Evolutionary conservation across 2,888 invertebrate genomes (phyloP).

Genomic region (Cristatella mucedo): DNA sequence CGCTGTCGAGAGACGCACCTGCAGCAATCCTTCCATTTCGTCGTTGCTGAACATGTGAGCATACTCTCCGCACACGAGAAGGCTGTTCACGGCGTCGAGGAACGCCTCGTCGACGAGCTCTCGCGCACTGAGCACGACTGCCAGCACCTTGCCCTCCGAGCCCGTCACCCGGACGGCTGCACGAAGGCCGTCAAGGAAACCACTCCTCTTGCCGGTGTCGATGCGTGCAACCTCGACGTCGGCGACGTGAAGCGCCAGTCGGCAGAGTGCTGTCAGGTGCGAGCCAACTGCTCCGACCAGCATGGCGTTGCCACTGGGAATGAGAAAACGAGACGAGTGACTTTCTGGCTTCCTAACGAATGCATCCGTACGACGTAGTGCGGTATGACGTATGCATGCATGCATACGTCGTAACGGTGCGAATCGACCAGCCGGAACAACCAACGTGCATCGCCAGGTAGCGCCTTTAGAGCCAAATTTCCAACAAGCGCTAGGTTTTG

Average conservation of each 20-base stretch:
- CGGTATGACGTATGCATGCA: too few relatives aligned
- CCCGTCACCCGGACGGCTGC: slow-evolving; percentile 36
- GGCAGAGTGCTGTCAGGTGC: slow-evolving; percentile 33
- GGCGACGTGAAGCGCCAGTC: slow-evolving; percentile 34
- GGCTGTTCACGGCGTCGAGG: slow-evolving; percentile 36
- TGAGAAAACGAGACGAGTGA: too few relatives aligned
- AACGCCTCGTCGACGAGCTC: slow-evolving; percentile 31
- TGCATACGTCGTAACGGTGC: too few relatives aligned
- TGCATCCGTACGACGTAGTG: too few relatives aligned
- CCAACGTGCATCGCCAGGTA: too few relatives aligned
- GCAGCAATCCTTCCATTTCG: slow-evolving; percentile 36
- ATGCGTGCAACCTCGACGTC: slow-evolving; percentile 31
- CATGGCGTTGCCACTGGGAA: slow-evolving; percentile 33
- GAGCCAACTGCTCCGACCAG: slow-evolving; percentile 35
- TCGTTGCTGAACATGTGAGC: slow-evolving; percentile 38
- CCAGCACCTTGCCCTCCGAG: slow-evolving; percentile 33
- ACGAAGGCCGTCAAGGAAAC: slow-evolving; percentile 37
- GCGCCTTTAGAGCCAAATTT: too few relatives aligned
- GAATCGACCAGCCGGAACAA: too few relatives aligned
- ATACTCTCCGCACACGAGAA: slow-evolving; percentile 35
- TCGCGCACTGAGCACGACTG: slow-evolving; percentile 32
- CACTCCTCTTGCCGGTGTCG: slow-evolving; percentile 32
- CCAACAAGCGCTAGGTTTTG: too few relatives aligned
- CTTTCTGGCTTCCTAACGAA: too few relatives aligned
- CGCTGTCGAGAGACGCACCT: too few relatives aligned